These are phyloP conservation scores for Syrista parreyssii DNA, from an alignment of 2,888 invertebrate genomes.

Conservation along the genomic window DNA sequence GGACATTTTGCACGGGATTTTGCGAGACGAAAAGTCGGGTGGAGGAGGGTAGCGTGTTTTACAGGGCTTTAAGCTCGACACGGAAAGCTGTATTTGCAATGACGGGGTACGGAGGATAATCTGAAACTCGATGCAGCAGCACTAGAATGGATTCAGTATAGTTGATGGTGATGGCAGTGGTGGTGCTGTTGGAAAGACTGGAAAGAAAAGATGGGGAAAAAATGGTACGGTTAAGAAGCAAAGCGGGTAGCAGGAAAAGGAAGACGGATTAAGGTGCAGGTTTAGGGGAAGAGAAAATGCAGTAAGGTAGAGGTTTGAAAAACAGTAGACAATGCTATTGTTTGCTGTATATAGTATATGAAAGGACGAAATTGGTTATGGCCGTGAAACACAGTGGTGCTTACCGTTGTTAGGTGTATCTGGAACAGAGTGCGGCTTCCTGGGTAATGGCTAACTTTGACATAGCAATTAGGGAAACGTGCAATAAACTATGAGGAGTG, in stretches of 20 bases:
- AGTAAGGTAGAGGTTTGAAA: background rate
- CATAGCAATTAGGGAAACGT: constrained; percentile 32
- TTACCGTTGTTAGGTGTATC: constrained; percentile 6
- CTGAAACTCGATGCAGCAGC: background rate
- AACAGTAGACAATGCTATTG: background rate
- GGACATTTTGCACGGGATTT: background rate
- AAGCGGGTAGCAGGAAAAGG: background rate
- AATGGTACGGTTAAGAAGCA: background rate
- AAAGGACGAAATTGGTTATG: background rate
- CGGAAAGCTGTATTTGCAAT: background rate
- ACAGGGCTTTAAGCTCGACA: background rate
- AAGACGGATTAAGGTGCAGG: background rate
- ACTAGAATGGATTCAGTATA: background rate
- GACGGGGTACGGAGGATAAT: background rate
- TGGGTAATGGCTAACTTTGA: constrained; percentile 30
- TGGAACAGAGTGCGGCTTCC: constrained; percentile 15
- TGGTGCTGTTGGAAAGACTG: background rate
- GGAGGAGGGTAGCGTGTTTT: background rate
- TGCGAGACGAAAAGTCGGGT: background rate
- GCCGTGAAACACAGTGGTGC: constrained; percentile 11
- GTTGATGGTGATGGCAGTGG: background rate
- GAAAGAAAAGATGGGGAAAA: background rate
- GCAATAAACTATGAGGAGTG: constrained; percentile 33
- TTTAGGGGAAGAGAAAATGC: background rate
- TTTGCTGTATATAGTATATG: background rate